These are phyloP conservation scores for Hydra vulgaris DNA, from an alignment of 30 jellyfish, hydroid and myxozoan genomes.

Conservation along the genomic window DNA sequence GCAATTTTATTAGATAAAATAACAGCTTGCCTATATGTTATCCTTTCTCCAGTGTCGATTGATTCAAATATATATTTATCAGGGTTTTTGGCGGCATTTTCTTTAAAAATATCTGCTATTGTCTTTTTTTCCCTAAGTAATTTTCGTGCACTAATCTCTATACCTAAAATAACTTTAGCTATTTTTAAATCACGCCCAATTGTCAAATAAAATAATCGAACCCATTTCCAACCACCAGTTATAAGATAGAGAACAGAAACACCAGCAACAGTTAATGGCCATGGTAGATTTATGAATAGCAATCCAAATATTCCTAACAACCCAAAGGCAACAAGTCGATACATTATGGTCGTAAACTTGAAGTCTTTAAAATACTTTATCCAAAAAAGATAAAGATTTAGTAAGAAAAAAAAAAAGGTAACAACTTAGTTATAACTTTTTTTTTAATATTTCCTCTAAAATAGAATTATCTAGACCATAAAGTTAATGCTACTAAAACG, in stretches of 20 bases:
- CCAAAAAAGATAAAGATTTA: too few relatives aligned
- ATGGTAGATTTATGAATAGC: neutral
- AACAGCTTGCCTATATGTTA: slow-evolving; percentile 57
- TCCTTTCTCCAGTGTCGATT: slow-evolving; percentile 60
- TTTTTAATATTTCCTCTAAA: too few relatives aligned
- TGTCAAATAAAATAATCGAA: slow-evolving; percentile 27
- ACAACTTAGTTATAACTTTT: too few relatives aligned
- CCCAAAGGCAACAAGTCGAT: neutral
- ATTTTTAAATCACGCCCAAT: slow-evolving; percentile 26
- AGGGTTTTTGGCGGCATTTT: slow-evolving; percentile 43
- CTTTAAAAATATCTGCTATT: slow-evolving; percentile 41
- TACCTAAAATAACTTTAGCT: slow-evolving; percentile 5
- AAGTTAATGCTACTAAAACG: too few relatives aligned
- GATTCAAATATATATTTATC: slow-evolving; percentile 43
- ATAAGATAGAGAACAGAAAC: slow-evolving; percentile 23
- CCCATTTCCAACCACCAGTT: slow-evolving; percentile 39
- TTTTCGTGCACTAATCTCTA: slow-evolving; percentile 21
- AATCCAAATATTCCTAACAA: neutral
- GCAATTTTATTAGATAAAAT: slow-evolving; percentile 55
- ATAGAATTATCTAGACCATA: too few relatives aligned
- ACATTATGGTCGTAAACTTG: neutral
- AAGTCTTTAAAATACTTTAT: too few relatives aligned
- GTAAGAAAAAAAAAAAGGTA: too few relatives aligned
- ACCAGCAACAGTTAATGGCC: slow-evolving; percentile 24
- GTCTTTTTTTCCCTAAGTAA: slow-evolving; percentile 23